A percentile compares a stretch with the other conserved stretches of the same genome.
Conservation (phyloP, 2,888 invertebrate genomes). For the Heliconius erato region DNA sequence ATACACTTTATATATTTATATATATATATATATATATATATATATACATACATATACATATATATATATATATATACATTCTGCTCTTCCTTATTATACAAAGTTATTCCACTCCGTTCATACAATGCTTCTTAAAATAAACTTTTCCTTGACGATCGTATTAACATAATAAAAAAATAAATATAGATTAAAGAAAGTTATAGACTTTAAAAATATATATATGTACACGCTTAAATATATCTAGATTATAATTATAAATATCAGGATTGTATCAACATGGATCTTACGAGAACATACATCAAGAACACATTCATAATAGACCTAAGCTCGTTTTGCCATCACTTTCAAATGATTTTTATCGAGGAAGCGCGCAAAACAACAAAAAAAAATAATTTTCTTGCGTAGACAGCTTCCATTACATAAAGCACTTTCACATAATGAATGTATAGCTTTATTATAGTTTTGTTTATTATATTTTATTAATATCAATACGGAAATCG, state of each 20-base stretch:
- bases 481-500: conserved; percentile 19
- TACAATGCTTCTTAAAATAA: no score
- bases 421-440: conserved; percentile 58
- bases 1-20: no score
- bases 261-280: not conserved
- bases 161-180: no score
- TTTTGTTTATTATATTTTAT: conserved; percentile 11
- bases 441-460: conserved; percentile 35
- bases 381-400: conserved; percentile 51
- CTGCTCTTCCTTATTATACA: no score
- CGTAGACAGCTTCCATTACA: conserved; percentile 50
- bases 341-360: conserved; percentile 47
- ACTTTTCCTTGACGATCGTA: no score
- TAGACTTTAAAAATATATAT: no score
- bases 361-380: conserved; percentile 44
- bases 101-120: no score
- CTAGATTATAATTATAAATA: not conserved
- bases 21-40: no score
- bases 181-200: no score
- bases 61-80: no score
- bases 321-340: conserved; percentile 34
- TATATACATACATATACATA: no score
- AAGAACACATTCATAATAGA: conserved; percentile 22
- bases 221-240: no score
- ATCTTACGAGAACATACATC: conserved; percentile 4